A percentile compares a stretch with the other conserved stretches of the same genome.
Evolutionary conservation across 1,140 invertebrate species (phyloP).

Genomic region (Maconellicoccus hirsutus): DNA sequence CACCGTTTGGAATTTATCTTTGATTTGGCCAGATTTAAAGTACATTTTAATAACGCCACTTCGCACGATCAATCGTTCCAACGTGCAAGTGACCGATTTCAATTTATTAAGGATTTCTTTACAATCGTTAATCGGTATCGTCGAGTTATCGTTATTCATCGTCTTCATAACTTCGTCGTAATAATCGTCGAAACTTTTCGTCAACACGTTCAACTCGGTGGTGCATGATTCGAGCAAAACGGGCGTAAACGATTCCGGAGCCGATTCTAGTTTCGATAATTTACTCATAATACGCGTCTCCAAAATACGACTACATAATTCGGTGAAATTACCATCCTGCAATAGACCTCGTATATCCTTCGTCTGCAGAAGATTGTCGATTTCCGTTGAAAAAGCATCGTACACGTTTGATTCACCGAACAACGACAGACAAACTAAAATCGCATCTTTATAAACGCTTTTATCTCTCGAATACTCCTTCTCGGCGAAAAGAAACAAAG

Average conservation of each 20-base stretch:
- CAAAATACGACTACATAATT: slow-evolving; percentile 45
- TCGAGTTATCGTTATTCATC: neutral
- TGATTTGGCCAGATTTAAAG: neutral
- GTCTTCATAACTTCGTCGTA: slow-evolving; percentile 25
- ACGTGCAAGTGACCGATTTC: neutral
- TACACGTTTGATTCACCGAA: slow-evolving; percentile 46
- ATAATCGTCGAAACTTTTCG: slow-evolving; percentile 24
- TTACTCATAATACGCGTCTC: slow-evolving; percentile 43
- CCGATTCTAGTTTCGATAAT: neutral
- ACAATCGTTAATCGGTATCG: neutral
- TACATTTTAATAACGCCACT: neutral
- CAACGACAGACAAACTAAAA: slow-evolving; percentile 46
- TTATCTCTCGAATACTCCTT: slow-evolving; percentile 36
- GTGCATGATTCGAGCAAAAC: slow-evolving; percentile 24
- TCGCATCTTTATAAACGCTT: slow-evolving; percentile 43
- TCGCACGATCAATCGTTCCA: neutral
- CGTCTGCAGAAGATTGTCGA: slow-evolving; percentile 43
- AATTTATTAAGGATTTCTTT: neutral
- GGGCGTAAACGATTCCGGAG: neutral
- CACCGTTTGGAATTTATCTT: slow-evolving; percentile 23
- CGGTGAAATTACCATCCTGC: slow-evolving; percentile 41
- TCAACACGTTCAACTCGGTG: slow-evolving; percentile 22
- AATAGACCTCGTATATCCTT: slow-evolving; percentile 43
- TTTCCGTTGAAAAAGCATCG: slow-evolving; percentile 43
- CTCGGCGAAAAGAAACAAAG: slow-evolving; percentile 45